Base-by-base conservation (phyloP, 2,797 vertebrate species). In the Pyrrhura leucotis region DNA sequence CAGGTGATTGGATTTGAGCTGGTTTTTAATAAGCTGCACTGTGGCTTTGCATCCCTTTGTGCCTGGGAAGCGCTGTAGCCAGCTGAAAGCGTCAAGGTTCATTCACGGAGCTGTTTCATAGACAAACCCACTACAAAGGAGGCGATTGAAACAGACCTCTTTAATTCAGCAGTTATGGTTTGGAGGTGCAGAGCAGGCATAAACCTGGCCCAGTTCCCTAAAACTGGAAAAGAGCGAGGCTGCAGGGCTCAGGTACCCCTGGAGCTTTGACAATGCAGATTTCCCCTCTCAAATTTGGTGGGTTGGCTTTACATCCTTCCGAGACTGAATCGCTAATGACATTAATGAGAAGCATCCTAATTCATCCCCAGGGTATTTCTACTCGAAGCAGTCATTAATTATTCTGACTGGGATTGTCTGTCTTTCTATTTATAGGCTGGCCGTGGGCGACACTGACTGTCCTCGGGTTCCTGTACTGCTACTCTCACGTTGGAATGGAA, bases 381-480 rank as follows among this genome's bases (percentile, higher is more conserved):
- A 28, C 59, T 67, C 50, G 47, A 85, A 88, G 76, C 74, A 82
- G 58, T 79, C 40, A 73, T 94, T 91, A 92, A 93, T 96, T 89
- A 85, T 83, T 91, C 68, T 91, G 85, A 96, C 69, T 29, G 19
- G 35, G 26, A 68, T 63, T 95, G 76, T 93, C 85, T 78, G 82
- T 84, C 39, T 69, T 45, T 96, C 77, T 96, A 63, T 96, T 96
- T 93, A 48, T 87, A 98, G 98, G 98, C 59, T 98, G 98, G 98
- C 98, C 98, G 0, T 98, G 98, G 97, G 97, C 61, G 6, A 98
- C 98, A 3, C 96, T 98, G 48, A 97, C 96, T 63, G 97, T 98
- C 65, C 94, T 98, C 2, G 97, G 97, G 56, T 98, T 98, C 93
- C 97, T 98, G 45, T 98, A 98, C 93, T 98, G 98, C 92, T 98